A percentile compares a stretch with the other conserved stretches of the same genome.
These are phyloP conservation scores for Syngnathus floridae DNA, from an alignment of 2,113 vertebrate genomes.

Conservation along the genomic window DNA sequence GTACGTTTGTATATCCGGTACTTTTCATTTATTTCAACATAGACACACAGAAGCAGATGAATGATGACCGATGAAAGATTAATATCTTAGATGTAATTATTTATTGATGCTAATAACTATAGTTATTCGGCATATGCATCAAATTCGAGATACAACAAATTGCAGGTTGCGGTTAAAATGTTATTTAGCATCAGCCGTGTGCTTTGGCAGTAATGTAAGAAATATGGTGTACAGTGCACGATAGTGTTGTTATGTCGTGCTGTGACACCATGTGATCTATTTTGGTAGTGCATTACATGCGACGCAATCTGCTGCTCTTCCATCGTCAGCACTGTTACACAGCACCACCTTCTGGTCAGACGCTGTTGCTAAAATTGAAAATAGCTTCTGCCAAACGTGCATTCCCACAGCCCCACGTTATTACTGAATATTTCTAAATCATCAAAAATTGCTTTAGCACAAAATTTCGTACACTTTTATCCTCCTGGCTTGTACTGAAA, in stretches of 20 bases:
- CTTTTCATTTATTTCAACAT: background rate
- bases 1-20: background rate
- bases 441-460: background rate
- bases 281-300: constrained; percentile 20
- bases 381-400: background rate
- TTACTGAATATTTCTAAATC: background rate
- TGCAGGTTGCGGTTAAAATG: no score
- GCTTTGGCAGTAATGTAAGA: no score
- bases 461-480: background rate
- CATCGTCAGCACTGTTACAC: background rate
- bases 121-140: background rate
- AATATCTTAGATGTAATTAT: background rate
- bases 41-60: background rate
- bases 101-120: background rate
- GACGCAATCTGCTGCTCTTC: background rate
- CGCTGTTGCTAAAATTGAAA: background rate
- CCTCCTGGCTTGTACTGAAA: background rate
- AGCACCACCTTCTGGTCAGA: constrained; percentile 30
- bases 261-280: constrained; percentile 21
- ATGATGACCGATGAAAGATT: background rate
- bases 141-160: background rate
- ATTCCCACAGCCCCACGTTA: background rate
- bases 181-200: no score
- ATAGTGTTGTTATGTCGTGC: background rate
- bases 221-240: background rate